Evolutionary conservation across 2,797 vertebrate species (phyloP).

Genomic region (Galago senegalensis): DNA sequence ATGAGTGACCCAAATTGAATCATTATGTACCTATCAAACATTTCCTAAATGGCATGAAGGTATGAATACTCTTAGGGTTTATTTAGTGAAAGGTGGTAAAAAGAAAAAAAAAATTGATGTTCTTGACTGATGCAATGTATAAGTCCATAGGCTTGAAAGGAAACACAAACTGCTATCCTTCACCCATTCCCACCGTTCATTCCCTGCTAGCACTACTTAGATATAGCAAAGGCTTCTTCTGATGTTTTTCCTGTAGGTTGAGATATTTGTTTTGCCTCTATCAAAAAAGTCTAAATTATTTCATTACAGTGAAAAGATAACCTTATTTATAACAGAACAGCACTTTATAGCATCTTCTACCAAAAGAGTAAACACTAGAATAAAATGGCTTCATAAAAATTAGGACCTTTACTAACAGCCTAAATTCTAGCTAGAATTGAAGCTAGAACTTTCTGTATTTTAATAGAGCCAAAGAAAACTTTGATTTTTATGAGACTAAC

Average conservation of each 20-base stretch:
- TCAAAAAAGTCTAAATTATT: slow-evolving; percentile 34
- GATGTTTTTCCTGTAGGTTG: background rate
- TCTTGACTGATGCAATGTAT: slow-evolving; percentile 22
- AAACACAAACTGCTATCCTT: slow-evolving; percentile 41
- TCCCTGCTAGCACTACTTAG: background rate
- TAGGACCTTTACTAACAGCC: background rate
- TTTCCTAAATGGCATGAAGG: slow-evolving; percentile 40
- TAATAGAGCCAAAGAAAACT: background rate
- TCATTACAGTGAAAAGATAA: background rate
- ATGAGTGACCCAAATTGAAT: background rate
- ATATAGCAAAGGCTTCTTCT: background rate
- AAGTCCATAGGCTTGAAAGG: background rate
- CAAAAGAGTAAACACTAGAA: slow-evolving; percentile 15
- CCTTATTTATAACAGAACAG: slow-evolving; percentile 29
- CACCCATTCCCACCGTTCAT: background rate
- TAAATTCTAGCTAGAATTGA: background rate
- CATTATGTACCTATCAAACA: slow-evolving; percentile 5
- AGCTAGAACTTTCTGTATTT: slow-evolving; percentile 31
- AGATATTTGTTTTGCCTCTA: slow-evolving; percentile 2
- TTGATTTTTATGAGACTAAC: slow-evolving; percentile 31
- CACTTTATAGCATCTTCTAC: background rate
- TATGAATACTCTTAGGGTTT: background rate
- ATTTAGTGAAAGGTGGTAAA: background rate
- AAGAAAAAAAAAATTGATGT: background rate
- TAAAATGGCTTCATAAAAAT: slow-evolving; percentile 32